Percentiles rank a stretch among this genome's conserved stretches.
These are phyloP conservation scores for Dolichopus griseipennis DNA, from an alignment of 2,888 invertebrate genomes.

Conservation along the genomic window DNA sequence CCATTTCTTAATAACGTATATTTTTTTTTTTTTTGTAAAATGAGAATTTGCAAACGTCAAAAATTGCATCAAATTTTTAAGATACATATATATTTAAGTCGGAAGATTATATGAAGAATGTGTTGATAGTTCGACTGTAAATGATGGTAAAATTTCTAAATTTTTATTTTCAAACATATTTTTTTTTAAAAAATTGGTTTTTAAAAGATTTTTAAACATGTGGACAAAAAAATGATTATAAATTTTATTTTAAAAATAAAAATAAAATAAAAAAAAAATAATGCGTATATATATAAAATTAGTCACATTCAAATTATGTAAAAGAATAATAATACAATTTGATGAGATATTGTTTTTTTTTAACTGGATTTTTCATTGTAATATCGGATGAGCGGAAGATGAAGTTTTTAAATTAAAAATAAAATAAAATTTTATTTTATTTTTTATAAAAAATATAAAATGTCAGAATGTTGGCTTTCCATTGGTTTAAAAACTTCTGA, in stretches of 20 bases:
- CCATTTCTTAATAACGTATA: neutral
- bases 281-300: neutral
- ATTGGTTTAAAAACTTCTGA: too few relatives aligned
- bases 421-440: too few relatives aligned
- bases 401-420: too few relatives aligned
- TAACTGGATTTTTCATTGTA: too few relatives aligned
- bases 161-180: neutral
- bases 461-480: too few relatives aligned
- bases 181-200: neutral
- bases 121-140: neutral
- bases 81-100: neutral
- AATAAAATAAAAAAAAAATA: too few relatives aligned
- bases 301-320: neutral
- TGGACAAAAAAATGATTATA: too few relatives aligned
- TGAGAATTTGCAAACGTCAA: neutral
- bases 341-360: too few relatives aligned
- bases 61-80: neutral
- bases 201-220: neutral
- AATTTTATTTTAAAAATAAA: too few relatives aligned
- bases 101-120: neutral
- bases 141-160: constrained; percentile 5
- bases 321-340: too few relatives aligned
- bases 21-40: neutral
- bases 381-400: too few relatives aligned
- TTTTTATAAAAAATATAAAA: too few relatives aligned